phyloP scores from a whole-genome alignment of 1,140 invertebrate species.

The Trichoplusia ni region DNA sequence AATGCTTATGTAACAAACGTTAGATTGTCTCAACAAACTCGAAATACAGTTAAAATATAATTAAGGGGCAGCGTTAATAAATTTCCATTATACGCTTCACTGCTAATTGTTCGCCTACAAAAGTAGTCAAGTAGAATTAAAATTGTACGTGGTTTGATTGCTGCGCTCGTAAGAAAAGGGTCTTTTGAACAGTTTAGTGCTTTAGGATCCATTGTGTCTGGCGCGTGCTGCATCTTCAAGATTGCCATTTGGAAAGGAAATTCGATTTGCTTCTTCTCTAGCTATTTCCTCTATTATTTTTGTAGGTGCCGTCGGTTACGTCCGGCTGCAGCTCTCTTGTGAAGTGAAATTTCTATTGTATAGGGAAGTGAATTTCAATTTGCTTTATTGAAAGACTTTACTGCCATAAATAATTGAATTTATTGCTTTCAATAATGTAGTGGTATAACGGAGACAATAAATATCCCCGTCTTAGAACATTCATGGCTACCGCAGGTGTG shows the following conservation, averaged over 20 bases:
- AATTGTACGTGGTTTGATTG: neutral
- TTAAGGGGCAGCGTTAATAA: neutral
- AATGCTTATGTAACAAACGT: too few relatives aligned
- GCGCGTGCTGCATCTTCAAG: slow-evolving; percentile 3
- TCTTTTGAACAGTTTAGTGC: slow-evolving; percentile 11
- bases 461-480: slow-evolving; percentile 12
- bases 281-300: neutral
- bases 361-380: neutral
- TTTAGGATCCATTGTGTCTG: slow-evolving; percentile 5
- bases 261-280: neutral
- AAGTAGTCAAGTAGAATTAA: neutral
- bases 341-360: neutral
- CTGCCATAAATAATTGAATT: neutral
- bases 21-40: too few relatives aligned
- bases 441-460: slow-evolving; percentile 2
- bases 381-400: neutral
- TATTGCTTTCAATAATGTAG: slow-evolving; percentile 9
- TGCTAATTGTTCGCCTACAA: neutral
- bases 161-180: neutral
- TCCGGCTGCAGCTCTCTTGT: neutral
- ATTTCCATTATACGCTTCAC: slow-evolving; percentile 5
- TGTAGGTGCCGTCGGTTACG: neutral
- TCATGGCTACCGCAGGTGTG: slow-evolving; percentile 35
- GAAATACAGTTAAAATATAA: neutral
- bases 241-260: slow-evolving; percentile 19